These are phyloP conservation scores for Rhabdornis inornatus DNA, from an alignment of 2,113 vertebrate genomes.

Conservation along the genomic window DNA sequence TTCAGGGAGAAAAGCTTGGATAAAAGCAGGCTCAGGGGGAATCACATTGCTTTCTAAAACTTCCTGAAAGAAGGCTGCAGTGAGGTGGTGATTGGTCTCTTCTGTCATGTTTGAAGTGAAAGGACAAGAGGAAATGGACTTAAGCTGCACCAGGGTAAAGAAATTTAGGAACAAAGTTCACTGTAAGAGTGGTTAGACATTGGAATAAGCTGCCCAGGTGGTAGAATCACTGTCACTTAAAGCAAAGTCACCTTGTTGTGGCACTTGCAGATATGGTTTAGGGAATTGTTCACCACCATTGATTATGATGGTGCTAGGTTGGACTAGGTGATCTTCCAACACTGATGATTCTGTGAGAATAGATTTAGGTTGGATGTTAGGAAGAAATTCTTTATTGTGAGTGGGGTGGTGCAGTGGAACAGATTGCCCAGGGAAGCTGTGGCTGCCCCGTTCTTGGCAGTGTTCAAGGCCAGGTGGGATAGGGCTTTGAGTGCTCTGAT, in stretches of 20 bases:
- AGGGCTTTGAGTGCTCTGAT: not conserved
- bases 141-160: not conserved
- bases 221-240: not conserved
- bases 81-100: not conserved
- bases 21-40: not conserved
- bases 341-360: not conserved
- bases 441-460: not conserved
- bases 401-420: not conserved
- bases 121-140: not conserved
- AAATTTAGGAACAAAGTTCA: not conserved
- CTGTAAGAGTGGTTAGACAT: not conserved
- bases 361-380: not conserved
- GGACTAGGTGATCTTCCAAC: not conserved
- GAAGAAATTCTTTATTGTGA: not conserved
- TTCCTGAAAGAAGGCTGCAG: not conserved
- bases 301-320: not conserved
- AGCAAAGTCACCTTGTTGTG: not conserved
- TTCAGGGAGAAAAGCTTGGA: not conserved
- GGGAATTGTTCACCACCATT: too few species aligned
- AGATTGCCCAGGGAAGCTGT: not conserved
- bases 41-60: not conserved
- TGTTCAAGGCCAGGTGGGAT: not conserved
- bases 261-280: not conserved
- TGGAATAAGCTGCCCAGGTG: not conserved
- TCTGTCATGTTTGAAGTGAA: not conserved